Base-by-base conservation (phyloP, 1,140 invertebrate genomes). In the Drosophila sulfurigaster region DNA sequence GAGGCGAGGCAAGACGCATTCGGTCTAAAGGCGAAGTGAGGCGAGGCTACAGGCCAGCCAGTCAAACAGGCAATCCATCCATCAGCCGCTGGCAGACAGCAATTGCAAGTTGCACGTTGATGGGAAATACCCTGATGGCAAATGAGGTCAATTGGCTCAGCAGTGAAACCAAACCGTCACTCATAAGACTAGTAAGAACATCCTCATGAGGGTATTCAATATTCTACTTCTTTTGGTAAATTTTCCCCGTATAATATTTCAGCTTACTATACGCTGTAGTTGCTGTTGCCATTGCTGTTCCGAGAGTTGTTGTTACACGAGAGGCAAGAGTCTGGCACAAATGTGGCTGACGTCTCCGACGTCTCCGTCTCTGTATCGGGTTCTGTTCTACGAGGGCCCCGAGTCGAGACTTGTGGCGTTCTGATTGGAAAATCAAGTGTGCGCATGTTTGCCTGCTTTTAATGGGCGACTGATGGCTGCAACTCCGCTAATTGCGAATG, bases 361-460 rank as follows among this genome's bases (percentile, higher is more conserved):
- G 20, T 3, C 20, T 25, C 20, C 79, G 65, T 87, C 81, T 38
- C 6, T 20, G 79, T 75, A 66, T 85, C 41, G 13, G 32, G 51
- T 51, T 20, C 49, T 54, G 8, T 57, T 38, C 28, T 43, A 38
- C 54, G 11, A 56, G 35, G 20, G 38, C 41, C 10, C 56, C 13
- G 35, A 25, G 35, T 10, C 16, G 32, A 45, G 41, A 51, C 60
- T 70, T 65, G 56, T 66, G 30, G 43, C 45, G 78, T 87, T 87
- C 83, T 87, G 83, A 87, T 88, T 87, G 83, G 83, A 88, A 87
- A 87, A 87, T 88, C 83, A 88, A 87, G 83, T 82, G 83, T 82
- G 81, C 79, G 66, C 67, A 71, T 81, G 77, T 79, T 79, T 88
- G 83, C 85, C 83, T 80, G 82, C 83, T 82, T 87, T 87, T 88